Base-by-base conservation (phyloP, 2,888 invertebrate species). In the Eupeodes latifasciatus region DNA sequence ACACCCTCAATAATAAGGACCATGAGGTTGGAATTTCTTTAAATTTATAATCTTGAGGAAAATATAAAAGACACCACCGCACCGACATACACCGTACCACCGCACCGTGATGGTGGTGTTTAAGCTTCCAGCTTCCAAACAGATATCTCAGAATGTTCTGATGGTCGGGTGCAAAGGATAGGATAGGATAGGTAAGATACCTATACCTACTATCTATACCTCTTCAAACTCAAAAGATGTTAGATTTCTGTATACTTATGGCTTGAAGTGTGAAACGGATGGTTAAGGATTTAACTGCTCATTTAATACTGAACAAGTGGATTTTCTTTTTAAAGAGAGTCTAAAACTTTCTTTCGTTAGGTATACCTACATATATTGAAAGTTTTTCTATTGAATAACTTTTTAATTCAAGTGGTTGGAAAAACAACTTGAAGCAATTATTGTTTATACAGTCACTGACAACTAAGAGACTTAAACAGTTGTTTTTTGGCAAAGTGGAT, bases 11-110 rank as follows among this genome's bases (percentile, higher is more conserved):
- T 34, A 53, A 16, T 34, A 53, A 16, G 10, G 55, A 40, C 71
- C 44, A 71, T 19, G 71, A 66, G 47, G 66, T 66, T 51, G 14
- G 53, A 53, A n/a, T 53, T 53, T 69, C 69, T 53, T 55, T 71
- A 16, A 53, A 69, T 69, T 55, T 55, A 69, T 66, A 47, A 49
- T 77, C 66, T 57, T 57, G 27, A n/a, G 19, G 44, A n/a, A 55
- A 62, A 62, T 10, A 47, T 36, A 62, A 40, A 64, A 27, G 27
- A 27, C 27, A 27, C 27, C 27, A 27, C n/a, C n/a, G n/a, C n/a
- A 27, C 27, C 27, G 27, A 27, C 2, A 27, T 27, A 27, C 27
- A 27, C 27, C 27, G 1, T 0, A 40, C 40, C 9, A 5, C 40
- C 1, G 36, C 55, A 27, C 44, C 64, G 47, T 36, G 9, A 77